phyloP scores from a whole-genome alignment of 2,888 invertebrate species.

The Troides oblongomaculatus region DNA sequence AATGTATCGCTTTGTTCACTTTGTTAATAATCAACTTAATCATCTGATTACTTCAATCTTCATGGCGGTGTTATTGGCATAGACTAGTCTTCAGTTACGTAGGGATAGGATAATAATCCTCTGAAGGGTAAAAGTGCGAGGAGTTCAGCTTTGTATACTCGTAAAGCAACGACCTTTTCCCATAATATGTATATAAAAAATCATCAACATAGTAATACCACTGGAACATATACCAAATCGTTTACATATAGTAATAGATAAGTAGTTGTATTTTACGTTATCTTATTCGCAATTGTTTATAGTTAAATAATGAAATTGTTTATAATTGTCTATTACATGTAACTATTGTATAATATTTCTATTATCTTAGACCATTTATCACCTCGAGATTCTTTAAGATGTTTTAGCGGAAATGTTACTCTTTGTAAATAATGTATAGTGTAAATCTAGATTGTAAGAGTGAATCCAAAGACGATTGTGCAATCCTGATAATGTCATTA shows the following conservation, averaged over 20 bases:
- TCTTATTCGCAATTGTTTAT: constrained; percentile 26
- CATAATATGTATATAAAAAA: no score
- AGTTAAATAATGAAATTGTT: constrained; percentile 32
- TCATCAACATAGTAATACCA: background rate
- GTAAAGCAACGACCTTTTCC: no score
- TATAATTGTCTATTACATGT: constrained; percentile 35
- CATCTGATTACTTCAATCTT: no score
- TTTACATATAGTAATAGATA: constrained; percentile 6
- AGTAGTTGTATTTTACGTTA: constrained; percentile 12
- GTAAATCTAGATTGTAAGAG: constrained; percentile 37
- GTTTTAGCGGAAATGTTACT: constrained; percentile 41
- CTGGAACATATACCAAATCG: constrained; percentile 17
- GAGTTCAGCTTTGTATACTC: no score
- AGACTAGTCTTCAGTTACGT: no score
- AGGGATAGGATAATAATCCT: no score
- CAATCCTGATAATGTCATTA: constrained; percentile 64
- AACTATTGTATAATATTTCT: constrained; percentile 35
- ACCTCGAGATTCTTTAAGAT: constrained; percentile 39
- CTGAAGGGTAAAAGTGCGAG: no score
- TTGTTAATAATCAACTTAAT: no score
- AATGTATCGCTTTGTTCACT: no score
- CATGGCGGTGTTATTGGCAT: no score
- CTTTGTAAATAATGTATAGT: constrained; percentile 39
- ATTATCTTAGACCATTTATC: constrained; percentile 38
- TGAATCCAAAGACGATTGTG: constrained; percentile 74